A percentile compares a stretch with the other conserved stretches of the same genome.
Conservation (phyloP, 2,888 invertebrate species). For the Stenodera caucasica region DNA sequence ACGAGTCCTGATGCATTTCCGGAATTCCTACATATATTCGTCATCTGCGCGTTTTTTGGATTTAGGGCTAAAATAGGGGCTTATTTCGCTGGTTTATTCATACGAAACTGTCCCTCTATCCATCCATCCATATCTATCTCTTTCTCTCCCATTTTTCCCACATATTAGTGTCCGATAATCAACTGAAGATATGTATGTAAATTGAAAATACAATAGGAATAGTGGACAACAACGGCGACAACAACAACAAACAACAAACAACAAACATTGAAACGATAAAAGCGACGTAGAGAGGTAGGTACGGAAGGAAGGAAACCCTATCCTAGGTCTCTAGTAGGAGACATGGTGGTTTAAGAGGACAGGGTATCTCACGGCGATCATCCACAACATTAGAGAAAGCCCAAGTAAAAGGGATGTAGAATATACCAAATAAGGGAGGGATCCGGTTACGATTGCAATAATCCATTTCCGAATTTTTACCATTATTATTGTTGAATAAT, state of each 20-base stretch:
- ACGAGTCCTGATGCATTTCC: slow-evolving; percentile 18
- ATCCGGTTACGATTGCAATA: slow-evolving; percentile 2
- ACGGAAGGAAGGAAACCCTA: slow-evolving; percentile 52
- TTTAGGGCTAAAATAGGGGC: not conserved
- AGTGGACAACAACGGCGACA: not conserved
- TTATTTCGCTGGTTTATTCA: not conserved
- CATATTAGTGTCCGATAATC: slow-evolving; percentile 11
- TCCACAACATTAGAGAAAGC: slow-evolving; percentile 36
- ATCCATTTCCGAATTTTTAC: not conserved
- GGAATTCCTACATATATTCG: slow-evolving; percentile 9
- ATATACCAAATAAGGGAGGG: slow-evolving; percentile 12
- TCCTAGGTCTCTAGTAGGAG: slow-evolving; percentile 46
- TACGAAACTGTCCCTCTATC: not conserved
- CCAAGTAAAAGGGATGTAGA: slow-evolving; percentile 18
- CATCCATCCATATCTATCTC: not conserved
- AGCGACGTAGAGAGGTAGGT: slow-evolving; percentile 28
- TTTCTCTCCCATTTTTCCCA: not conserved
- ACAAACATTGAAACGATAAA: slow-evolving; percentile 16
- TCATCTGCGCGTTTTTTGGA: not conserved
- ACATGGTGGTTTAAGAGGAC: slow-evolving; percentile 48
- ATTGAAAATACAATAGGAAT: slow-evolving; percentile 21
- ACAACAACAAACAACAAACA: not conserved
- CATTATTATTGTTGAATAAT: no score
- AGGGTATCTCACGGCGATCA: slow-evolving; percentile 52
- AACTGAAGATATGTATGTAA: slow-evolving; percentile 26